phyloP scores from a whole-genome alignment of 30 jellyfish, hydroid and myxozoan genomes.

The Pelagia noctiluca region DNA sequence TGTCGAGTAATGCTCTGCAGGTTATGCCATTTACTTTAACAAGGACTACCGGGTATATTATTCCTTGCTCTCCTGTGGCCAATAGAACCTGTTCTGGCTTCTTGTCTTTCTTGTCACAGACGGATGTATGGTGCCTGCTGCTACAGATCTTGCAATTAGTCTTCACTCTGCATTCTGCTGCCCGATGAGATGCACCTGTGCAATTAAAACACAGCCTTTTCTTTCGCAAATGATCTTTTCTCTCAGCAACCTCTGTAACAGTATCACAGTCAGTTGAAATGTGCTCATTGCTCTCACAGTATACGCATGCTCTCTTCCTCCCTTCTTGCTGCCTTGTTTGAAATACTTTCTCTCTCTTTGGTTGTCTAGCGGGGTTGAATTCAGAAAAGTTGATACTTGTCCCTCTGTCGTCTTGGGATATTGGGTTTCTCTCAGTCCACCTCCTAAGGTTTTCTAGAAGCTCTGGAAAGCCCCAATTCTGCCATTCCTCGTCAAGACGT shows the following conservation, averaged over 20 bases:
- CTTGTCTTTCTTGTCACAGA: conserved; percentile 25
- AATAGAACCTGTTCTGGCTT: neutral
- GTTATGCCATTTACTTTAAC: conserved; percentile 74
- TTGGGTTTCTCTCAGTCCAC: conserved; percentile 84
- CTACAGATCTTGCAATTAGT: conserved; percentile 31
- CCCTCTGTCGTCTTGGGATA: conserved; percentile 36
- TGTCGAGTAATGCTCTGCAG: conserved; percentile 74
- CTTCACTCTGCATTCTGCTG: conserved; percentile 49
- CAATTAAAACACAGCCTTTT: conserved; percentile 78
- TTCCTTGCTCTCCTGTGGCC: conserved; percentile 19
- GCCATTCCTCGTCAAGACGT: conserved; percentile 75
- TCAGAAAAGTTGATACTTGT: conserved; percentile 20
- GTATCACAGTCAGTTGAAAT: conserved; percentile 11
- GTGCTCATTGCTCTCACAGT: conserved; percentile 44
- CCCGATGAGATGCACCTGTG: conserved; percentile 62
- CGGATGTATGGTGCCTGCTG: conserved; percentile 67
- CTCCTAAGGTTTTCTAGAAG: conserved; percentile 58
- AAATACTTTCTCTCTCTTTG: neutral
- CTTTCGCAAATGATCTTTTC: conserved; percentile 38
- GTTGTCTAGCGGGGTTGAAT: neutral
- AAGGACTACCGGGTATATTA: conserved; percentile 69
- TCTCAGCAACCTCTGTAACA: conserved; percentile 17
- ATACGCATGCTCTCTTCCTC: conserved; percentile 17
- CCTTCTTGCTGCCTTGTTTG: conserved; percentile 14
- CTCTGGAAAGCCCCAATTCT: conserved; percentile 74